Conservation (phyloP, 2,797 vertebrate species). For the Carapus acus region DNA sequence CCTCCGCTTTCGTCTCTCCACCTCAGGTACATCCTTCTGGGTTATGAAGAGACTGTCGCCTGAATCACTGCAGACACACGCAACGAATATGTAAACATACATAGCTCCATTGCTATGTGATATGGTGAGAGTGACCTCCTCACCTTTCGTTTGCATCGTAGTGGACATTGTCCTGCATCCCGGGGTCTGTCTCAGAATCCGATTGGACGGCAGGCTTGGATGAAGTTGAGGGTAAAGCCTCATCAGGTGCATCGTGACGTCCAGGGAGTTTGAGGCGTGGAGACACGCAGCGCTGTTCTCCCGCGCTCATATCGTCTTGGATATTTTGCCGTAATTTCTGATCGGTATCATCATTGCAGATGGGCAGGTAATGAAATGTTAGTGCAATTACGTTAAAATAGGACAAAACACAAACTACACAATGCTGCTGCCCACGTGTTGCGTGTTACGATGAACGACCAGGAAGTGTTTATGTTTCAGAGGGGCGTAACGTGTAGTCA, state of each 20-base stretch:
- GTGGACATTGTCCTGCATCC: background rate
- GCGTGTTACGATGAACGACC: conserved; percentile 1
- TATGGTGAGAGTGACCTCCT: background rate
- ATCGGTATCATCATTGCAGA: no score
- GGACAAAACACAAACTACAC: no score
- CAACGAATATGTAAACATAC: background rate
- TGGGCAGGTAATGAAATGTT: no score
- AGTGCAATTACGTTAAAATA: no score
- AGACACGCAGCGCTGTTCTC: no score
- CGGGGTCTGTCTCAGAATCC: background rate
- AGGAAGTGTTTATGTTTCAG: conserved; percentile 34
- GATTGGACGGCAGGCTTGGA: conserved; percentile 4
- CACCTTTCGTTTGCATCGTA: conserved; percentile 43
- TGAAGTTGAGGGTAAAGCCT: background rate
- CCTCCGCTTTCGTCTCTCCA: conserved; percentile 17
- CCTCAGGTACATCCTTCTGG: conserved; percentile 43
- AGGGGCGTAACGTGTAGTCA: background rate
- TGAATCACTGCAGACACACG: conserved; percentile 62
- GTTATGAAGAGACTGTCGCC: conserved; percentile 68
- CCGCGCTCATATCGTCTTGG: no score
- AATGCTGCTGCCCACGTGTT: no score
- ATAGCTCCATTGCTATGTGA: background rate
- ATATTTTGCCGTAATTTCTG: no score
- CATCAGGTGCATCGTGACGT: background rate
- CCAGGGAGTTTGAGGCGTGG: no score